These are phyloP conservation scores for Trachemys scripta DNA, from an alignment of 2,113 vertebrate species.

Conservation along the genomic window DNA sequence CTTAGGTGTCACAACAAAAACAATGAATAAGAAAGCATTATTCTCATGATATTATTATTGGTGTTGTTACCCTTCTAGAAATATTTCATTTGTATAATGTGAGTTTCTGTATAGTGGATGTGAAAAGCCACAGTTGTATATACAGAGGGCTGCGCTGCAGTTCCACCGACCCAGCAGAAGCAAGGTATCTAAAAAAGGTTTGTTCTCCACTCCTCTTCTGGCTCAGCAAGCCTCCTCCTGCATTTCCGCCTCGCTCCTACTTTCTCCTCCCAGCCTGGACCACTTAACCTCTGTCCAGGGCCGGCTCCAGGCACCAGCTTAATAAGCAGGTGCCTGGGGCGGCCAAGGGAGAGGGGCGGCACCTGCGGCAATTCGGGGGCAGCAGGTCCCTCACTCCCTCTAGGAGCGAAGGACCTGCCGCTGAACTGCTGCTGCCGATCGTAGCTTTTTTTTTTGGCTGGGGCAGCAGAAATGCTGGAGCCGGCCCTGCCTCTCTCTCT, in stretches of 20 bases:
- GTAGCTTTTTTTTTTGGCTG: no score
- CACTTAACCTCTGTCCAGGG: background rate
- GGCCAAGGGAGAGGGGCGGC: no score
- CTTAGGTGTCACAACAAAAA: background rate
- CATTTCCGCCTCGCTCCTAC: background rate
- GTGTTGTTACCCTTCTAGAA: background rate
- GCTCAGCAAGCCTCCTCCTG: background rate
- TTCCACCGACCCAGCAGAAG: background rate
- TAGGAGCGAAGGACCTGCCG: no score
- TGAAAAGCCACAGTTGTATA: background rate
- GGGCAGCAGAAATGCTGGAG: no score
- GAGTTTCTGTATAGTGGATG: background rate
- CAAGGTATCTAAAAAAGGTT: background rate
- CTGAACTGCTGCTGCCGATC: no score
- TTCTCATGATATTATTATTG: background rate
- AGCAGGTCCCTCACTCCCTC: no score
- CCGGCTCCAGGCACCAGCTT: no score
- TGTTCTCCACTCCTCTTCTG: background rate
- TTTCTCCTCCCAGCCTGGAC: background rate
- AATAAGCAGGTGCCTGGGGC: no score
- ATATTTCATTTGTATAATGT: background rate
- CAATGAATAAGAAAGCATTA: background rate
- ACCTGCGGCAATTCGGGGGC: no score
- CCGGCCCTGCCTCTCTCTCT: no score
- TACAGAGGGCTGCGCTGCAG: background rate